Evolutionary conservation across 2,888 invertebrate species (phyloP), one percentile per base, ranked within the genome.

Genomic region (Cacoxenus indagator): DNA sequence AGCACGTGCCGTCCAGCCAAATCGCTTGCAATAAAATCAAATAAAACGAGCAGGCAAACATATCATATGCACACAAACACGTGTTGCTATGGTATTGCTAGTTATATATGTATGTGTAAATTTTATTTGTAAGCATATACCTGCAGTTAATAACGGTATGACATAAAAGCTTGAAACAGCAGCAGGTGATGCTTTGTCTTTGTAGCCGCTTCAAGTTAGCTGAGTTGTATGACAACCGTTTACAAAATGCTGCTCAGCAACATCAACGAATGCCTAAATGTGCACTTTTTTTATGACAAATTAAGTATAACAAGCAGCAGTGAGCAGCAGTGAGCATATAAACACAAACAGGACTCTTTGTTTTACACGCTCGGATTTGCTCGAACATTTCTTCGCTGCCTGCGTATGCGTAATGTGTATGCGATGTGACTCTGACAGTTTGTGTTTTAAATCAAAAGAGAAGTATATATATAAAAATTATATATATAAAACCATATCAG

Each of bases 231-330:
- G 14, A n/a, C 4, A 14, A n/a, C 29, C 54, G 61, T 43, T n/a
- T n/a, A n/a, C n/a, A n/a, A n/a, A n/a, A n/a, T 59, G 67, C 31
- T 62, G 48, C 65, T 54, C 43, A 54, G 37, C 29, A 19, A 31
- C 59, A 54, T 22, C 26, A 19, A 37, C 37, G 14, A 37, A 31
- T 43, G 64, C 70, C 67, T 61, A 67, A 69, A 70, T 75, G 77
- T 69, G 81, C 72, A 78, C 71, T 82, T 79, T 69, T 77, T 81
- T 74, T 75, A 82, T 81, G 75, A 78, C 74, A 81, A 78, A 78
- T 76, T 78, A 82, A 74, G 73, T 65, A 75, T 51, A 48, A 64
- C 64, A 64, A 62, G 61, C 61, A 31, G 29, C 31, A 43, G 19
- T 19, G 26, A 61, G 61, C 9, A 27, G 37, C 6, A 57, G 37